phyloP scores from a whole-genome alignment of 2,113 vertebrate genomes.

The Austrofundulus limnaeus region DNA sequence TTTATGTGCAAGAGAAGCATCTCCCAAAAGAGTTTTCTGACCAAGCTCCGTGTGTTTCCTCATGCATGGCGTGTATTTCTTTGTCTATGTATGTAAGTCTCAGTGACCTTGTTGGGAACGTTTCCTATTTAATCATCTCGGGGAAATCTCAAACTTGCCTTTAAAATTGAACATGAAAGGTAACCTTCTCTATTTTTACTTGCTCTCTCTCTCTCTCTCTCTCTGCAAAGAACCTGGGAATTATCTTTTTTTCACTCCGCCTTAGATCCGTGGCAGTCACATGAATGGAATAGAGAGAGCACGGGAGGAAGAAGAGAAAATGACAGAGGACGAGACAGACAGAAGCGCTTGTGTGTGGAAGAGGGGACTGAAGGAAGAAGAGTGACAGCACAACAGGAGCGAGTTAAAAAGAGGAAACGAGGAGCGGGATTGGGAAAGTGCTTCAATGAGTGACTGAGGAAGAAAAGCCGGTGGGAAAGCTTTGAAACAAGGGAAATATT shows the following conservation, averaged over 20 bases:
- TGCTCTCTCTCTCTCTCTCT: constrained; percentile 19
- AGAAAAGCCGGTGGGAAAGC: constrained; percentile 17
- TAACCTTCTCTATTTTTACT: constrained; percentile 75
- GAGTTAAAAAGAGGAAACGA: constrained; percentile 41
- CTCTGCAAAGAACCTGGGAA: constrained; percentile 63
- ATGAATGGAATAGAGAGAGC: constrained; percentile 49
- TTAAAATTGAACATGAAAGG: constrained; percentile 75
- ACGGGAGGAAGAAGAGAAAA: constrained; percentile 27
- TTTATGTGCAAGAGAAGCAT: constrained; percentile 28
- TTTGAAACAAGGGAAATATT: constrained; percentile 41
- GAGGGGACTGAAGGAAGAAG: constrained; percentile 14
- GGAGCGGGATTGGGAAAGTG: background rate
- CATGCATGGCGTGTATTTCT: constrained; percentile 23
- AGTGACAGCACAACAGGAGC: constrained; percentile 57
- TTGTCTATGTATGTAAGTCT: constrained; percentile 41
- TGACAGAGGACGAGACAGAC: constrained; percentile 43
- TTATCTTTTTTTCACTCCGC: constrained; percentile 52
- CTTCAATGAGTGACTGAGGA: constrained; percentile 8
- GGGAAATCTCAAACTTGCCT: constrained; percentile 72
- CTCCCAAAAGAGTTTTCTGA: constrained; percentile 47
- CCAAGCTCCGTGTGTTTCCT: constrained; percentile 25
- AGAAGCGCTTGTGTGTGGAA: constrained; percentile 47
- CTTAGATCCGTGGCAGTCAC: constrained; percentile 40
- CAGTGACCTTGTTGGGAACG: constrained; percentile 64
- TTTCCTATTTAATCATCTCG: constrained; percentile 73